These are phyloP conservation scores for Bembecia ichneumoniformis DNA, from an alignment of 2,888 invertebrate genomes.

Conservation along the genomic window DNA sequence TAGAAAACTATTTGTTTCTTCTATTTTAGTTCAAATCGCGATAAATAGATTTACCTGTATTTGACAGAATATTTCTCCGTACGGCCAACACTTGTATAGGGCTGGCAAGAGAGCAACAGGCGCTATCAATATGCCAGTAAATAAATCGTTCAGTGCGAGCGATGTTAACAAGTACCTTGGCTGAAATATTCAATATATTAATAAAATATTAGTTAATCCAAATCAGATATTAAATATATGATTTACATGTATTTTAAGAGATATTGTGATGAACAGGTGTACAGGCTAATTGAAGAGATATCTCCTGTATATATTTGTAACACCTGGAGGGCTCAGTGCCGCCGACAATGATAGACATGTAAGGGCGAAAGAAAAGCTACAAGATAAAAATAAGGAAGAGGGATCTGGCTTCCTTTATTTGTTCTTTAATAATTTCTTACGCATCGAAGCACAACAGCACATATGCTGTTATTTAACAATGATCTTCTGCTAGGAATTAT, in stretches of 20 bases:
- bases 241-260: background rate
- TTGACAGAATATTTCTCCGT: constrained; percentile 91
- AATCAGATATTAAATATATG: background rate
- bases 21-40: background rate
- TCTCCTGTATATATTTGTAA: too few species aligned
- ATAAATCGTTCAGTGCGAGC: constrained; percentile 88
- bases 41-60: constrained; percentile 78
- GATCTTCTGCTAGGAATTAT: too few species aligned
- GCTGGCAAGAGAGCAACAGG: constrained; percentile 89
- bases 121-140: constrained; percentile 88
- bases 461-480: too few species aligned
- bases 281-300: background rate
- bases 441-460: too few species aligned
- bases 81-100: constrained; percentile 90
- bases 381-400: too few species aligned
- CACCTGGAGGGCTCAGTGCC: too few species aligned
- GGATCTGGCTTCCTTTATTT: too few species aligned
- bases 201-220: background rate
- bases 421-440: too few species aligned
- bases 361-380: too few species aligned
- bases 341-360: too few species aligned
- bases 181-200: constrained; percentile 57
- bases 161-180: constrained; percentile 90
- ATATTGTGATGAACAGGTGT: background rate
- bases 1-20: too few species aligned